These are phyloP conservation scores for Micropoecilia bifurca DNA, from an alignment of 2,797 vertebrate species.

Conservation along the genomic window DNA sequence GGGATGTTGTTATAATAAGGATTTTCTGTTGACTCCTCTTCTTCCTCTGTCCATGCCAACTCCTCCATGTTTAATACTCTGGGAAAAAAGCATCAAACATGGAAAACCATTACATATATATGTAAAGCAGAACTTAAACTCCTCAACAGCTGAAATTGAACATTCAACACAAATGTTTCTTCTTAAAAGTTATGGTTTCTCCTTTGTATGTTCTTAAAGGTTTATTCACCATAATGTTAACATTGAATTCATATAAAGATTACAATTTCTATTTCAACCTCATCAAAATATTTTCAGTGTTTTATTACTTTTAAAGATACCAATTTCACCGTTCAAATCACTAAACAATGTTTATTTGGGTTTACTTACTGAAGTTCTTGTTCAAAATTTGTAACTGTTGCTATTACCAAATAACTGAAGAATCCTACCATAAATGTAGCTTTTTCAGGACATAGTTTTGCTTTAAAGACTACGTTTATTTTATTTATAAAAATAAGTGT, in stretches of 20 bases:
- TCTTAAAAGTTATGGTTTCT: not conserved
- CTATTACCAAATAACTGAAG: not conserved
- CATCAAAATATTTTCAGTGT: not conserved
- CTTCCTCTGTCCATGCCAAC: conserved; percentile 90
- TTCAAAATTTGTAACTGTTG: not conserved
- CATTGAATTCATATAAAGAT: not conserved
- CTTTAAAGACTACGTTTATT: not conserved
- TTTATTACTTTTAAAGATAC: not conserved
- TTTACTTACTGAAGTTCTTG: not conserved
- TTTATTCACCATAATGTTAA: not conserved
- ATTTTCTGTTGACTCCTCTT: conserved; percentile 86
- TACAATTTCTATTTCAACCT: not conserved
- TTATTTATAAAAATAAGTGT: not conserved
- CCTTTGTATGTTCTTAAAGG: not conserved
- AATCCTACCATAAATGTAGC: not conserved
- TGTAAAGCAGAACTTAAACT: not conserved
- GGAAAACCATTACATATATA: not conserved
- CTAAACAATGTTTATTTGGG: not conserved
- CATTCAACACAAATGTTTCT: not conserved
- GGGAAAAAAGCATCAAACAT: not conserved
- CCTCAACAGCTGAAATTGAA: not conserved
- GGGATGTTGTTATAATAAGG: conserved; percentile 96
- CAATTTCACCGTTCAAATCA: not conserved
- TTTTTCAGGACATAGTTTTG: not conserved
- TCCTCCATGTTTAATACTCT: conserved; percentile 96